A percentile compares a stretch with the other conserved stretches of the same genome.
These are phyloP conservation scores for Disparrhopalites patrizii DNA, from an alignment of 2,888 invertebrate species.

Conservation along the genomic window DNA sequence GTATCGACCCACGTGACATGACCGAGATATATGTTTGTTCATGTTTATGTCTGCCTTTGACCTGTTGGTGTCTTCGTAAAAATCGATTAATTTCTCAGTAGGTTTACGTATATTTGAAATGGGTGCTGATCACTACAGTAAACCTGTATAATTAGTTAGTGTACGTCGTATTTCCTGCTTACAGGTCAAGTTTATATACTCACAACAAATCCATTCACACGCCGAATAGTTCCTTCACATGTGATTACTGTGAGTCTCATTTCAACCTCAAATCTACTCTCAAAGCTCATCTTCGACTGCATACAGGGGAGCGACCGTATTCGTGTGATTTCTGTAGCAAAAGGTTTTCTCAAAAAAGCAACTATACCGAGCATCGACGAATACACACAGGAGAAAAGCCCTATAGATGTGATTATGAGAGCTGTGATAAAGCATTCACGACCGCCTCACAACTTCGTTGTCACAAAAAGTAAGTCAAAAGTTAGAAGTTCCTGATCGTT, in stretches of 20 bases:
- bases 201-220: conserved; percentile 57
- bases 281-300: conserved; percentile 63
- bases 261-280: conserved; percentile 75
- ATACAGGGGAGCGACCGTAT: conserved; percentile 61
- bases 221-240: conserved; percentile 52
- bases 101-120: too few species aligned
- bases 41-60: too few species aligned
- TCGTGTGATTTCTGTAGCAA: conserved; percentile 66
- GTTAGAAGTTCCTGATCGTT: background rate
- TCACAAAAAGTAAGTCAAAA: conserved; percentile 39
- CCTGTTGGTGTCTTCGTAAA: too few species aligned
- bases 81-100: too few species aligned
- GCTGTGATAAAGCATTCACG: conserved; percentile 50
- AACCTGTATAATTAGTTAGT: too few species aligned
- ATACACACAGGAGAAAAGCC: conserved; percentile 77
- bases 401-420: conserved; percentile 64
- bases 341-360: conserved; percentile 72
- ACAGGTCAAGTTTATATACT: conserved; percentile 64
- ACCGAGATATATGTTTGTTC: too few species aligned
- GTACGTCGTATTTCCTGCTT: background rate
- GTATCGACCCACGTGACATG: too few species aligned
- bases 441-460: conserved; percentile 39
- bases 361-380: conserved; percentile 63
- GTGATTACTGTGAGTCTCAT: conserved; percentile 66
- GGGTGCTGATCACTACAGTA: too few species aligned